These are phyloP conservation scores for Ornithoptera priamus DNA, from an alignment of 2,888 invertebrate genomes.

Conservation along the genomic window DNA sequence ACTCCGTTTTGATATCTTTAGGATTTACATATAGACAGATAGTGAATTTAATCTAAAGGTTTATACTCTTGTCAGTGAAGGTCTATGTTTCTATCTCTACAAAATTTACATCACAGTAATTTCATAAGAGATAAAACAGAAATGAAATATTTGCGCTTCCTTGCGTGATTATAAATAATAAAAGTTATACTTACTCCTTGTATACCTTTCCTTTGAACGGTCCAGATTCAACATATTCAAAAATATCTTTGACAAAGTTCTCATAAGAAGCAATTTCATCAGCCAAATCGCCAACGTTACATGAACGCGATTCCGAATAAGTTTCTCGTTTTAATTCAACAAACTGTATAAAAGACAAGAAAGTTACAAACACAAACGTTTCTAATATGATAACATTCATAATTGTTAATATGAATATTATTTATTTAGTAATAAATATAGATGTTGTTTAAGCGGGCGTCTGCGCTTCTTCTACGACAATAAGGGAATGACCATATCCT, in stretches of 20 bases:
- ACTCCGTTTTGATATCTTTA: constrained; percentile 3
- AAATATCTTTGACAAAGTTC: constrained; percentile 71
- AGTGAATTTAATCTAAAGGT: neutral
- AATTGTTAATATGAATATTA: constrained; percentile 1
- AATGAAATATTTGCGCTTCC: neutral
- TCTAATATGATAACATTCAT: constrained; percentile 9
- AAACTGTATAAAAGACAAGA: constrained; percentile 36
- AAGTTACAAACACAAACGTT: constrained; percentile 29
- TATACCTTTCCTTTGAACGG: constrained; percentile 80
- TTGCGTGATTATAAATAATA: neutral
- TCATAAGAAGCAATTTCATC: constrained; percentile 82
- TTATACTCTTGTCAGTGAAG: neutral
- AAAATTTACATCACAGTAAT: neutral
- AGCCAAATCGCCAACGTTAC: constrained; percentile 48
- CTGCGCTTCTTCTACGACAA: constrained; percentile 3
- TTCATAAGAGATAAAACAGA: neutral
- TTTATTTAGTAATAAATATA: neutral
- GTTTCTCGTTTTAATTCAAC: constrained; percentile 36
- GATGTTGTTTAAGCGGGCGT: constrained; percentile 4
- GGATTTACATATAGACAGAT: constrained; percentile 1
- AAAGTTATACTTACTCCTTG: constrained; percentile 60
- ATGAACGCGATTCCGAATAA: constrained; percentile 42
- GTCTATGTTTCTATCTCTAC: neutral
- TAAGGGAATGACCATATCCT: constrained; percentile 22
- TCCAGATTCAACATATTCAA: constrained; percentile 69